A percentile compares a stretch with the other conserved stretches of the same genome.
These are phyloP conservation scores for Herminia tarsipennalis DNA, from an alignment of 2,888 invertebrate genomes.

Conservation along the genomic window DNA sequence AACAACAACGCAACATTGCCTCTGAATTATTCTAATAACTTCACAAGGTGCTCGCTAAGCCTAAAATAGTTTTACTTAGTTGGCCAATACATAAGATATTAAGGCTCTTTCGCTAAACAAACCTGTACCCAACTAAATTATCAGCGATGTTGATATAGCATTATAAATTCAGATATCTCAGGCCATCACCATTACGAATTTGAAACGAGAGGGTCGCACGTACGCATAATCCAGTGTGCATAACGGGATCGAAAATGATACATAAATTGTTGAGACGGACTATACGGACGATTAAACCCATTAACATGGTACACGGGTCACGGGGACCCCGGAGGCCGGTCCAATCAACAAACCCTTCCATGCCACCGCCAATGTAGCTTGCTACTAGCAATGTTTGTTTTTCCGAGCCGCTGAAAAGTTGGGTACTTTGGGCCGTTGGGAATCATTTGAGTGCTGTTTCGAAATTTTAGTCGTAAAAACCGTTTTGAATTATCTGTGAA, in stretches of 20 bases:
- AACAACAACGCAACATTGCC: conserved; percentile 3
- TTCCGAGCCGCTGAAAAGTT: conserved; percentile 36
- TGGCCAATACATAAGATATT: conserved; percentile 22
- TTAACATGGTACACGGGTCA: conserved; percentile 80
- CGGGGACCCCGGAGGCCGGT: conserved; percentile 61
- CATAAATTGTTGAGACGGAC: conserved; percentile 82
- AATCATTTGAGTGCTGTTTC: conserved; percentile 18
- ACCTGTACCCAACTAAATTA: conserved; percentile 44
- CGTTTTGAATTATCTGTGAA: conserved; percentile 2
- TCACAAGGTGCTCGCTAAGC: conserved; percentile 2
- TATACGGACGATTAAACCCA: conserved; percentile 81
- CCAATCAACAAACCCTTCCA: conserved; percentile 80
- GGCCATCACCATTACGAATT: conserved; percentile 68
- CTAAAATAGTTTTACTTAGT: conserved; percentile 13
- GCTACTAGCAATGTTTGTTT: conserved; percentile 36
- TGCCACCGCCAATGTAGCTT: conserved; percentile 32
- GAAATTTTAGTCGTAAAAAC: conserved; percentile 4
- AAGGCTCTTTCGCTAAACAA: conserved; percentile 25
- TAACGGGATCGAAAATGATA: conserved; percentile 85
- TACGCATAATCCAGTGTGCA: conserved; percentile 76
- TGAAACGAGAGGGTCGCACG: conserved; percentile 62
- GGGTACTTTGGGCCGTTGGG: conserved; percentile 4
- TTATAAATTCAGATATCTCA: conserved; percentile 73
- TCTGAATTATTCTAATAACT: conserved; percentile 25
- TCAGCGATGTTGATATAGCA: conserved; percentile 51